Evolutionary conservation across 2,888 invertebrate species (phyloP).

Genomic region (Drosophila seclusa): DNA sequence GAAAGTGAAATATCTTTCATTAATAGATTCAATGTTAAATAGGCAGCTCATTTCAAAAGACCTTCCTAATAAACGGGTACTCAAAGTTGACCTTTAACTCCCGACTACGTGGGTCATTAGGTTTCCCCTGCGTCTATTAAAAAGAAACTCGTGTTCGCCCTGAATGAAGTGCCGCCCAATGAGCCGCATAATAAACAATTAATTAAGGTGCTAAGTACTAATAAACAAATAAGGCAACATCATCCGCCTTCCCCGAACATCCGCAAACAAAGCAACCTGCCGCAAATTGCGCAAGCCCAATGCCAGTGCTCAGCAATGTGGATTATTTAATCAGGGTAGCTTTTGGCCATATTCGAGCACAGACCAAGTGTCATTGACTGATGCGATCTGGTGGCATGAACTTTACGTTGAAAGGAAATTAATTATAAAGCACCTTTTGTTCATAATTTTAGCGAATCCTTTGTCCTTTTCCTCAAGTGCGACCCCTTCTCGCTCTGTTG

Average conservation of each 20-base stretch:
- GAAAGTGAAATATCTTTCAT: background rate
- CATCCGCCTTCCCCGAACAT: background rate
- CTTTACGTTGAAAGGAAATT: conserved; percentile 44
- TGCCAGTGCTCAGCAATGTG: conserved; percentile 7
- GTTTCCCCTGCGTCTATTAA: conserved; percentile 9
- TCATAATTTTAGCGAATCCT: conserved; percentile 50
- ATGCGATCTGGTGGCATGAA: conserved; percentile 17
- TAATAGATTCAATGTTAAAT: background rate
- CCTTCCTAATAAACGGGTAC: conserved; percentile 1
- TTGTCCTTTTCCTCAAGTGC: conserved; percentile 5
- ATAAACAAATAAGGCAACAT: conserved; percentile 48
- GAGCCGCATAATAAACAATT: conserved; percentile 66
- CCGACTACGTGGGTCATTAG: conserved; percentile 42
- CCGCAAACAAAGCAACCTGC: background rate
- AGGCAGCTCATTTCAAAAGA: conserved; percentile 7
- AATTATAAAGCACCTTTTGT: conserved; percentile 71
- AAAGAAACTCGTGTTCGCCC: conserved; percentile 6
- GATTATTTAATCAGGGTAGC: conserved; percentile 14
- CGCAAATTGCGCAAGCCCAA: background rate
- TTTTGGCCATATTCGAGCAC: conserved; percentile 5
- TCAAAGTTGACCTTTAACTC: conserved; percentile 35
- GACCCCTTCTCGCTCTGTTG: background rate
- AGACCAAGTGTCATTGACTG: conserved; percentile 50
- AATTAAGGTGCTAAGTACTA: conserved; percentile 60
- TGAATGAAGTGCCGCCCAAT: conserved; percentile 45